phyloP scores from a whole-genome alignment of 1,140 invertebrate genomes.

The Antheraea mylitta region DNA sequence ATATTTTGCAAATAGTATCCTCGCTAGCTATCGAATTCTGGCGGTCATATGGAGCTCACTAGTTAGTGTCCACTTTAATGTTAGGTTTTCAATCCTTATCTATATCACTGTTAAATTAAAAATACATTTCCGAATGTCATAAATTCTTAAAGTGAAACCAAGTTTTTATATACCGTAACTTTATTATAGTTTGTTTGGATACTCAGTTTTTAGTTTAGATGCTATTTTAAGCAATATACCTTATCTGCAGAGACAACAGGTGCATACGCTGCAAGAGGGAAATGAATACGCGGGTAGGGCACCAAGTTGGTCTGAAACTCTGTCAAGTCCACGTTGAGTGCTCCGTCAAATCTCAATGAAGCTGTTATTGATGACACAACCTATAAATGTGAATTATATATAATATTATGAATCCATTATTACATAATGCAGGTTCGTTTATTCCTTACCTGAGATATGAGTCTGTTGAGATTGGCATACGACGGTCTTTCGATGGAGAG shows the following conservation, averaged over 20 bases:
- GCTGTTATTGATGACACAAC: conserved; percentile 90
- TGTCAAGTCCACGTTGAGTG: conserved; percentile 88
- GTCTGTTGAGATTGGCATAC: conserved; percentile 87
- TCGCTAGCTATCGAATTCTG: too few species aligned
- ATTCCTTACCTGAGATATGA: conserved; percentile 81
- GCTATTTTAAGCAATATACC: conserved; percentile 39
- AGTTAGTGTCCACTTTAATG: too few species aligned
- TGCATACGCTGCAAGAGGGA: conserved; percentile 84
- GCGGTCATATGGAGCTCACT: too few species aligned
- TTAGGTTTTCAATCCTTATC: too few species aligned
- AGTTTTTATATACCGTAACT: too few species aligned
- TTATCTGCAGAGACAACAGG: conserved; percentile 82
- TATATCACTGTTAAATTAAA: too few species aligned
- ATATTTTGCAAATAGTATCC: too few species aligned
- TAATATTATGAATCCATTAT: background rate
- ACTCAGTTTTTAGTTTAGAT: background rate
- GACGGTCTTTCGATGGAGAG: conserved; percentile 86
- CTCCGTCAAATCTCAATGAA: conserved; percentile 87
- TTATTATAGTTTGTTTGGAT: too few species aligned
- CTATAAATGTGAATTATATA: conserved; percentile 55
- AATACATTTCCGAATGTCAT: too few species aligned
- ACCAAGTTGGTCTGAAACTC: conserved; percentile 89
- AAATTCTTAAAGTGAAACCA: too few species aligned
- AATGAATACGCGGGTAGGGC: conserved; percentile 85
- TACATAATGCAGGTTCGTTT: too few species aligned